Evolutionary conservation across 2,888 invertebrate species (phyloP), one percentile per base, ranked within the genome.

Genomic region (Euzetes globulus): DNA sequence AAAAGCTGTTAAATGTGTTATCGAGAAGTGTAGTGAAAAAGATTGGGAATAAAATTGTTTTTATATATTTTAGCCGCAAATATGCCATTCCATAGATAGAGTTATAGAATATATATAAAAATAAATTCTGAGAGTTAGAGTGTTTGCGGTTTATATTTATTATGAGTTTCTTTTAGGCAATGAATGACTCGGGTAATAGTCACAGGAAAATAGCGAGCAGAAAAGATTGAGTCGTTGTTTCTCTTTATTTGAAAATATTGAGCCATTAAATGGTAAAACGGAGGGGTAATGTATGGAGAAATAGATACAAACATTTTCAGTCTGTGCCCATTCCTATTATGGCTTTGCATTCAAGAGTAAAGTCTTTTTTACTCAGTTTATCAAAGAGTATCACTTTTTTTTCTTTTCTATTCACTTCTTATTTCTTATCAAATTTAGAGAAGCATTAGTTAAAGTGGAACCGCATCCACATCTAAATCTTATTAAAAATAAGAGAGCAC

Each of bases 341-440:
- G 11, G 13, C 27, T 37, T 33, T 33, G 33, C 33, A 33, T 33
- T 33, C 33, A 33, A 33, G 33, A 33, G 33, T 33, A n/a, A n/a
- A n/a, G n/a, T n/a, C n/a, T n/a, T 41, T 3, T 55, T 55, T 55
- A 55, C 55, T 19, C 17, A n/a, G 33, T 63, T 63, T 63, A 63
- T 63, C 63, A 19, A 55, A 33, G n/a, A 63, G 63, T 63, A 63
- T 63, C 63, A 63, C 63, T 63, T 63, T 63, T 63, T 63, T 13
- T 11, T 55, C 13, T 63, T 13, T 11, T 55, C 13, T 29, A 63
- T 63, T 63, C 63, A 55, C 1, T 63, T 7, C 63, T 63, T 63
- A 63, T 63, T 63, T 63, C 63, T 63, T 63, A 63, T 63, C 63
- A 63, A 63, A 63, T 63, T 63, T 33, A 33, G 63, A 33, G 63